Base-by-base conservation (phyloP, 2,113 vertebrate genomes). In the Romanogobio albipinnatus region DNA sequence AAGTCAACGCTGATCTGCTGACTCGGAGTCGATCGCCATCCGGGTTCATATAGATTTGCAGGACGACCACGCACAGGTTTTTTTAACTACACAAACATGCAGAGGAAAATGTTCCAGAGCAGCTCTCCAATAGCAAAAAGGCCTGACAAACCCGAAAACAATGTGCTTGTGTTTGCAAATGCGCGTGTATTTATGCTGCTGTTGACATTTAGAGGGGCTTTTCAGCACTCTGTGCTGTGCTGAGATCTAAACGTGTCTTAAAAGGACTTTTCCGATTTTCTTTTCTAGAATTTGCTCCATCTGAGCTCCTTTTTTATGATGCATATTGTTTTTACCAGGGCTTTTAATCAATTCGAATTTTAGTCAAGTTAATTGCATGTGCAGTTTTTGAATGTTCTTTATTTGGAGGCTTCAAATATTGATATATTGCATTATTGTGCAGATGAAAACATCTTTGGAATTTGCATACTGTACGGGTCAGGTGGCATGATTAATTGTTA, bases 151-250 rank as follows among this genome's bases (percentile, higher is more conserved):
- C 64, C 56, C 5, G 4, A 64, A 53, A 81, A 81, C 61, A 82
- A 71, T 82, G 66, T 39, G 64, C 64, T 49, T 29, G 26, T 85
- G 84, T 71, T 85, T 85, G 78, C 61, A 70, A 66, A 85, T 85
- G 51, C 8, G 33, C 33, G 9, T 3, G 59, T 68, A 68, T 81
- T 81, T 81, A 81, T 81, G 79, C 79, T 33, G 61, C 62, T 58
- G 64, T 73, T 71, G 64, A 82, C 81, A 82, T 82, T 82, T 71
- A 33, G 66, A 82, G 51, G 49, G 81, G 17, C 62, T 70, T 81
- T 81, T 81, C 70, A 70, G 64, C 13, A 33, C 62, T 81, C 15
- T 8, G 33, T 82, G 66, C 19, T 33, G 2, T 43, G 81, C 81
- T 82, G 81, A 71, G 81, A 82, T 82, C 47, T 82, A 43, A 71